phyloP scores from a whole-genome alignment of 2,797 vertebrate species.

The Coregonus suidteri region DNA sequence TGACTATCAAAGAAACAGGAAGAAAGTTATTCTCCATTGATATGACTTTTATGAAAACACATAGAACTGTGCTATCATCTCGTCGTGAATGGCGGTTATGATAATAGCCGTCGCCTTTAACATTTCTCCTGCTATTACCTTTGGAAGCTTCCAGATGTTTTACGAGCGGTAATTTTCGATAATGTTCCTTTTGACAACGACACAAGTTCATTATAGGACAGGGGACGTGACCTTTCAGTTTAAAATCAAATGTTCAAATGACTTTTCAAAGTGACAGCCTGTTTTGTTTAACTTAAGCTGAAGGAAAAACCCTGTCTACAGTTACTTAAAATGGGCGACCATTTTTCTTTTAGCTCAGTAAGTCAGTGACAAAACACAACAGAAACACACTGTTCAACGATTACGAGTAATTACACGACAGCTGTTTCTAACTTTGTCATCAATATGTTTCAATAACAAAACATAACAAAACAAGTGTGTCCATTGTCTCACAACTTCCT shows the following conservation, averaged over 20 bases:
- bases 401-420: conserved; percentile 32
- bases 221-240: conserved; percentile 6
- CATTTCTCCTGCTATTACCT: not conserved
- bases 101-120: not conserved
- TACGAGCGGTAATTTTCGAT: conserved; percentile 2
- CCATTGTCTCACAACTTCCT: not conserved
- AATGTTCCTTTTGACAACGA: conserved; percentile 9
- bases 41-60: conserved; percentile 4
- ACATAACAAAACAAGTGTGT: not conserved
- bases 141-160: conserved; percentile 11
- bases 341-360: conserved; percentile 25
- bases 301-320: conserved; percentile 14
- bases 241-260: conserved; percentile 23
- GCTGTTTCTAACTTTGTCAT: conserved; percentile 29
- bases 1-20: conserved; percentile 11
- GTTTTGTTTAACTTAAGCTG: conserved; percentile 25
- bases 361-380: conserved; percentile 9
- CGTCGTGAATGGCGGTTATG: not conserved
- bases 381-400: conserved; percentile 17
- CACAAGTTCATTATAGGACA: conserved; percentile 12
- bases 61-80: not conserved
- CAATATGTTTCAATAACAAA: conserved; percentile 32
- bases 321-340: not conserved
- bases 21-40: not conserved
- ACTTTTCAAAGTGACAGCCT: conserved; percentile 8